A percentile compares a stretch with the other conserved stretches of the same genome.
Evolutionary conservation across 1,140 invertebrate genomes (phyloP).

Genomic region (Neotoxoptera formosana): DNA sequence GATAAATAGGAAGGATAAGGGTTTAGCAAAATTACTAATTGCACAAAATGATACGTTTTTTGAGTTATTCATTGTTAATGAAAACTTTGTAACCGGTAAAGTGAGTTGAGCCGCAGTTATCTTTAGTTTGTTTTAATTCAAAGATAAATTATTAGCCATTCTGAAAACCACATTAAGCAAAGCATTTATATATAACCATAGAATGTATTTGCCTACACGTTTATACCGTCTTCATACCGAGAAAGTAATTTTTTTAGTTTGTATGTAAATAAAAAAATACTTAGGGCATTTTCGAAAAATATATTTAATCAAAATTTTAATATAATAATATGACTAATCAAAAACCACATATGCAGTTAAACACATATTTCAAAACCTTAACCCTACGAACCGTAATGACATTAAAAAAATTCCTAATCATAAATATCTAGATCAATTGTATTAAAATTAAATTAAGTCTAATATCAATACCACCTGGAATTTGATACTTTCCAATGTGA

Average conservation of each 20-base stretch:
- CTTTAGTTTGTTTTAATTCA: neutral
- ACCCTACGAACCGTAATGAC: neutral
- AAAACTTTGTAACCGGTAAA: neutral
- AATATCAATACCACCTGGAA: neutral
- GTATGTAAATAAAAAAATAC: neutral
- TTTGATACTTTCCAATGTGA: neutral
- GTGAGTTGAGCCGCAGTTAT: neutral
- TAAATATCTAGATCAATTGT: neutral
- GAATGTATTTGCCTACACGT: neutral
- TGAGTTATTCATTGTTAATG: neutral
- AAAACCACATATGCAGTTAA: neutral
- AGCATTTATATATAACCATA: too few species aligned
- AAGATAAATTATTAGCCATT: neutral
- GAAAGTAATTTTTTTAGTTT: neutral
- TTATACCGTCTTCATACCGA: neutral
- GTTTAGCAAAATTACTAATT: neutral
- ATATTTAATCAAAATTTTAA: neutral
- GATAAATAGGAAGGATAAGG: neutral
- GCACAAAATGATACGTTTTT: neutral
- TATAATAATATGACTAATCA: neutral
- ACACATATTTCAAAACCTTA: neutral
- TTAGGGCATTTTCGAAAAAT: neutral
- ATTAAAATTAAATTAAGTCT: neutral
- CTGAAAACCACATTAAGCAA: neutral
- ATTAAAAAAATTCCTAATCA: neutral